These are phyloP conservation scores for Lasiommata megera DNA, from an alignment of 2,888 invertebrate genomes.

Conservation along the genomic window DNA sequence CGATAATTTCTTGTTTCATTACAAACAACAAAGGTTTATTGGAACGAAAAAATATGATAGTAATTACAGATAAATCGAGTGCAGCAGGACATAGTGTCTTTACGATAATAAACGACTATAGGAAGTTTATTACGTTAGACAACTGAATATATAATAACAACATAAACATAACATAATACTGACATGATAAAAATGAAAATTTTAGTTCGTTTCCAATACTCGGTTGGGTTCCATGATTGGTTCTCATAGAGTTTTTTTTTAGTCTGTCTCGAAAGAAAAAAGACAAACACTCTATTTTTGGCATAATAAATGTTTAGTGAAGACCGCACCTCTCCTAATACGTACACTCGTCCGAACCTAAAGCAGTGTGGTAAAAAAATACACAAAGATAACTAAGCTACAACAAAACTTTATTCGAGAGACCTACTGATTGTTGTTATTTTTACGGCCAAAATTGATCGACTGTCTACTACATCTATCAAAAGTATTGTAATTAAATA, in stretches of 20 bases:
- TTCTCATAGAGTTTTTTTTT: too few species aligned
- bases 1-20: slow-evolving; percentile 10
- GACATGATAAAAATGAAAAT: neutral
- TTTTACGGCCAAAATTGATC: too few species aligned
- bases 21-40: slow-evolving; percentile 19
- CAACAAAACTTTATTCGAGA: slow-evolving; percentile 6
- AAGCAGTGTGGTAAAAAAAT: slow-evolving; percentile 51
- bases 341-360: slow-evolving; percentile 55
- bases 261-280: neutral
- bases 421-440: slow-evolving; percentile 1
- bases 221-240: too few species aligned
- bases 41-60: slow-evolving; percentile 14
- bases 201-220: neutral
- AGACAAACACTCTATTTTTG: slow-evolving; percentile 14
- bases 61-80: slow-evolving; percentile 21
- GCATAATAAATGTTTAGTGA: slow-evolving; percentile 43
- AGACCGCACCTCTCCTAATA: slow-evolving; percentile 56
- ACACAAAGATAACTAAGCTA: slow-evolving; percentile 19
- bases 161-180: too few species aligned
- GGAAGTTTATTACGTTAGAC: neutral
- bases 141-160: neutral
- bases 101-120: slow-evolving; percentile 17
- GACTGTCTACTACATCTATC: too few species aligned
- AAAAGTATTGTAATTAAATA: too few species aligned
- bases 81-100: slow-evolving; percentile 20